Evolutionary conservation across 2,888 invertebrate genomes (phyloP).

Genomic region (Troides aeacus): DNA sequence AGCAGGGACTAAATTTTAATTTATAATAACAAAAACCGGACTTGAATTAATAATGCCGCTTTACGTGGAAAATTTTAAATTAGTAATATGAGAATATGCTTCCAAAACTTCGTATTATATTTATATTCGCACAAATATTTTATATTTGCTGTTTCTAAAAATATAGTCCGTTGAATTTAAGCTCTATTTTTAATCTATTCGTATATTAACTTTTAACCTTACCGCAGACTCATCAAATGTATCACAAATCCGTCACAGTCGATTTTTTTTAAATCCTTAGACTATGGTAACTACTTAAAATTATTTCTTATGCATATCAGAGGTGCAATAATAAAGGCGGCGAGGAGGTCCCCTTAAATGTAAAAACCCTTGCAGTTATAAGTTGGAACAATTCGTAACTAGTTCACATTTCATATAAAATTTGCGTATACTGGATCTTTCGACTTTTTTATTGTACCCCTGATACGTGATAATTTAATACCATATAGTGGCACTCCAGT

Average conservation of each 20-base stretch:
- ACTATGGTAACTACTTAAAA: conserved; percentile 13
- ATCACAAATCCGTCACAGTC: conserved; percentile 36
- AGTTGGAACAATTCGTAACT: too few relatives aligned
- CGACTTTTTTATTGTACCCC: too few relatives aligned
- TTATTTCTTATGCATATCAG: conserved; percentile 8
- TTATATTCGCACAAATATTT: background rate
- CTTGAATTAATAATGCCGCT: background rate
- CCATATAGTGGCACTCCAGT: background rate
- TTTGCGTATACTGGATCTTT: too few relatives aligned
- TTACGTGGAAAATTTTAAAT: background rate
- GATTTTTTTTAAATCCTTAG: conserved; percentile 6
- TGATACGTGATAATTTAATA: background rate
- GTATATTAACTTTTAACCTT: background rate
- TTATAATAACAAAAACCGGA: background rate
- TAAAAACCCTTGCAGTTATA: too few relatives aligned
- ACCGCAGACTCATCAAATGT: conserved; percentile 28
- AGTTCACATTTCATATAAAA: too few relatives aligned
- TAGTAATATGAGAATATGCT: background rate
- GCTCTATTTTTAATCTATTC: background rate
- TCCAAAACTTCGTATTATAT: background rate
- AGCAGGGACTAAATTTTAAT: background rate
- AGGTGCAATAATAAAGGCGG: too few relatives aligned
- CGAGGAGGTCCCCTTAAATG: too few relatives aligned
- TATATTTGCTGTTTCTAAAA: background rate
- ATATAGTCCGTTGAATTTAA: background rate